Conservation (phyloP, 2,797 vertebrate genomes). For the Avahi laniger region DNA sequence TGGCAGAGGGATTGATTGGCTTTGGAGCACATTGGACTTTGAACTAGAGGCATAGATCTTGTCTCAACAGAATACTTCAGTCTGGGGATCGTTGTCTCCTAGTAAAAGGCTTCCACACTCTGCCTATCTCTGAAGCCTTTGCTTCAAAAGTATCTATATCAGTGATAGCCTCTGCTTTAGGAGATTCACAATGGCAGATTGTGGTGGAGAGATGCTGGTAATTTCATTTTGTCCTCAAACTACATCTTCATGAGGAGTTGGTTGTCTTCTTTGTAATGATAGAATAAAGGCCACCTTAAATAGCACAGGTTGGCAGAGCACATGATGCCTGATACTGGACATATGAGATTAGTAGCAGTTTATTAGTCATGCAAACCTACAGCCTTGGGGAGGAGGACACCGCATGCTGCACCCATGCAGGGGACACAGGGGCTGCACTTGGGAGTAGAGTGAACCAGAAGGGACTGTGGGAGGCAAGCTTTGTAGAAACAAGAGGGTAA, state of each 20-base stretch:
- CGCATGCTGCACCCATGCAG: background rate
- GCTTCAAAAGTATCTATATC: background rate
- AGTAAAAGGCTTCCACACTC: background rate
- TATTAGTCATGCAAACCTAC: background rate
- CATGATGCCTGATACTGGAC: background rate
- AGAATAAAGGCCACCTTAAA: background rate
- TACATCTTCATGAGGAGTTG: background rate
- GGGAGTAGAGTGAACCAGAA: background rate
- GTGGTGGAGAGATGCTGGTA: background rate
- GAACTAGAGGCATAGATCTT: background rate
- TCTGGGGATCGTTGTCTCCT: background rate
- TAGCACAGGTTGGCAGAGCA: background rate
- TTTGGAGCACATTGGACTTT: background rate
- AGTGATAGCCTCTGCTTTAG: background rate
- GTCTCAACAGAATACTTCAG: background rate
- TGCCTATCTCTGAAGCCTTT: background rate
- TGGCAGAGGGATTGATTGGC: background rate
- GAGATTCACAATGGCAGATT: background rate
- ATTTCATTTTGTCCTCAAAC: background rate
- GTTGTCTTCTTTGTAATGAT: background rate
- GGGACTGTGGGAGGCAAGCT: background rate
- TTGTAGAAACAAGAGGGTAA: background rate
- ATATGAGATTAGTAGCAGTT: background rate
- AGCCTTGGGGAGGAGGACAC: background rate
- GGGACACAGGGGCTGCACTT: background rate